Evolutionary conservation across 2,113 vertebrate species (phyloP).

Genomic region (Ptychochromis oligacanthus): DNA sequence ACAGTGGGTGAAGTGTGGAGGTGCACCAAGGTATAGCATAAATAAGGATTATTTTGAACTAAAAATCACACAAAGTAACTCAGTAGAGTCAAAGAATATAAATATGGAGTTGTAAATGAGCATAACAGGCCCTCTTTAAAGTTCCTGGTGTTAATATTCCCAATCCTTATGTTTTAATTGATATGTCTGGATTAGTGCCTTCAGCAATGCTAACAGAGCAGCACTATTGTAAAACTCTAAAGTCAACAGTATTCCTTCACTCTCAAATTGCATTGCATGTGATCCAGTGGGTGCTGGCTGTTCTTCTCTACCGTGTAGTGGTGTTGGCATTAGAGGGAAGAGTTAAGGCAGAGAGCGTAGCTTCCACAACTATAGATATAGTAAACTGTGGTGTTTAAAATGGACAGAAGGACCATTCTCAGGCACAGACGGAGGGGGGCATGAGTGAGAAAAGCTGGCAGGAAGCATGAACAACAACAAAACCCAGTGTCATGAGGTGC

Average conservation of each 20-base stretch:
- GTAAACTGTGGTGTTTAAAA: slow-evolving; percentile 42
- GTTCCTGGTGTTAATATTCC: slow-evolving; percentile 16
- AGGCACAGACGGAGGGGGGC: background rate
- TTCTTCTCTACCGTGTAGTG: background rate
- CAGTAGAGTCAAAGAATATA: background rate
- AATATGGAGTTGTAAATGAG: background rate
- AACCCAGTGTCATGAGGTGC: slow-evolving; percentile 39
- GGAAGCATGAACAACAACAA: slow-evolving; percentile 56
- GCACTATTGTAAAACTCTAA: slow-evolving; percentile 38
- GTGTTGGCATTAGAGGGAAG: background rate
- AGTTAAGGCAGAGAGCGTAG: slow-evolving; percentile 10
- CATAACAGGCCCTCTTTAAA: background rate
- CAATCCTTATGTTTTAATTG: slow-evolving; percentile 28
- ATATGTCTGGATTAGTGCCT: slow-evolving; percentile 33
- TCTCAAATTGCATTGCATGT: slow-evolving; percentile 54
- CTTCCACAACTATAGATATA: slow-evolving; percentile 22
- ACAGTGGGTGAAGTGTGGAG: too few relatives aligned
- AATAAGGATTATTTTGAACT: background rate
- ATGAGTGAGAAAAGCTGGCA: background rate
- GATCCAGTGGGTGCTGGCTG: slow-evolving; percentile 1
- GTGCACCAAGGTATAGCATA: too few relatives aligned
- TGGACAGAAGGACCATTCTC: slow-evolving; percentile 41
- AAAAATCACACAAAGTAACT: background rate
- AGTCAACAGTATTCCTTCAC: slow-evolving; percentile 45
- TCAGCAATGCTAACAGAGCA: slow-evolving; percentile 20